Base-by-base conservation (phyloP, 2,113 vertebrate genomes). In the Poeciliopsis prolifica region DNA sequence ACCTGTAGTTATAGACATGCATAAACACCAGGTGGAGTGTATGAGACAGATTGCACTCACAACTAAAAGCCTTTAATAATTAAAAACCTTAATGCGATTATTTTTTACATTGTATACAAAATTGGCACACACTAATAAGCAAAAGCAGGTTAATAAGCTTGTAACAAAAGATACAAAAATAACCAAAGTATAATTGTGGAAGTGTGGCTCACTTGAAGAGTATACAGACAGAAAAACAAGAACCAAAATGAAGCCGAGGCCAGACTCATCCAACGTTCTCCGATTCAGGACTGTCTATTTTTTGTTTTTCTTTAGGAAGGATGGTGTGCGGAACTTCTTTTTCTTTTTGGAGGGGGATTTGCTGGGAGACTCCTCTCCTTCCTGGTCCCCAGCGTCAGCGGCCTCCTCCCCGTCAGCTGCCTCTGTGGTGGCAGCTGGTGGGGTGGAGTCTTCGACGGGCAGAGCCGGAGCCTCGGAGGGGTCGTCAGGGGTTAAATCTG, bases 301-400 rank as follows among this genome's bases (percentile, higher is more conserved):
- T 92, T 99, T 99, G 95, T 96, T 98, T 93, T 99, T 99, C 95
- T 98, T 99, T 76, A 99, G 92, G 93, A 99, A 99, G 87, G 98
- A 99, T 68, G 98, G 98, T 61, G 98, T 99, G 81, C 98, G 98
- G 92, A 99, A 99, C 91, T 99, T 99, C 94, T 99, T 99, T 95
- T 99, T 99, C 95, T 99, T 99, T 90, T 99, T 99, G 1, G 98
- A 99, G 4, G 98, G 98, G 29, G 98, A 99, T 90, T 99, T 99
- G 90, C 96, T 97, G 31, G 97, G 98, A 73, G 98, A 99, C 86
- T 97, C 97, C 2, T 99, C 97, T 0, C 97, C 97, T 80, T 96
- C 96, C 42, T 94, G 94, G 64, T 99, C 97, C 0, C 85, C 95
- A 0, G 94, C 86, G 0, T 94, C 92, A 10, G 91, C 87, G 24